These are phyloP conservation scores for Semaprochilodus insignis DNA, from an alignment of 2,797 vertebrate species.

Conservation along the genomic window DNA sequence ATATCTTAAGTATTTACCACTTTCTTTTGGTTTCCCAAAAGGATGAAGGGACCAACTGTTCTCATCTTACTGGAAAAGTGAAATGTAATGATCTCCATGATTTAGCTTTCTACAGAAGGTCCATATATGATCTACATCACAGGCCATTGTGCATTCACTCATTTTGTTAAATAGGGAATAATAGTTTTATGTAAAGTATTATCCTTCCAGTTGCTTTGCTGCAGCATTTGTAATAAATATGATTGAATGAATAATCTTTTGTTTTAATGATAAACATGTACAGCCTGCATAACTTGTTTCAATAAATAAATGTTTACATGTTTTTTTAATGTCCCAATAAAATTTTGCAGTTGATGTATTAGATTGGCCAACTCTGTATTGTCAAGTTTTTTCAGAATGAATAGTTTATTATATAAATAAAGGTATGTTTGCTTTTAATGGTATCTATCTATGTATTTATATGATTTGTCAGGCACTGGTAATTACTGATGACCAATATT, in stretches of 20 bases:
- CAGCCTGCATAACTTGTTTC: neutral
- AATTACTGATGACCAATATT: too few relatives aligned
- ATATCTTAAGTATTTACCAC: conserved; percentile 40
- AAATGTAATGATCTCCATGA: conserved; percentile 19
- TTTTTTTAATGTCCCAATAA: too few relatives aligned
- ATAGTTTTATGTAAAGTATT: conserved; percentile 13
- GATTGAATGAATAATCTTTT: conserved; percentile 3
- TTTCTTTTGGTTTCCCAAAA: conserved; percentile 25
- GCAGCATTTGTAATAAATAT: conserved; percentile 11
- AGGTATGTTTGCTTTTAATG: too few relatives aligned
- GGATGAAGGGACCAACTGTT: conserved; percentile 32
- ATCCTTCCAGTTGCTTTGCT: conserved; percentile 9
- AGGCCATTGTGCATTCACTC: neutral
- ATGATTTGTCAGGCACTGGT: too few relatives aligned
- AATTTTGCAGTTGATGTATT: too few relatives aligned
- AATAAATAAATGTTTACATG: conserved; percentile 14
- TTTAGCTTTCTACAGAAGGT: conserved; percentile 2
- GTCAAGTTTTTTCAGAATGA: too few relatives aligned
- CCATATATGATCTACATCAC: neutral
- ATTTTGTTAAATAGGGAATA: conserved; percentile 9
- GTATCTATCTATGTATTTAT: too few relatives aligned
- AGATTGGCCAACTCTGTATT: too few relatives aligned
- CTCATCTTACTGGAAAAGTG: conserved; percentile 40
- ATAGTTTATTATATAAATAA: too few relatives aligned
- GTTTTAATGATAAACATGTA: conserved; percentile 18